Evolutionary conservation across 1,140 invertebrate species (phyloP), one percentile per base, ranked within the genome.

Genomic region (Eufriesea mexicana): DNA sequence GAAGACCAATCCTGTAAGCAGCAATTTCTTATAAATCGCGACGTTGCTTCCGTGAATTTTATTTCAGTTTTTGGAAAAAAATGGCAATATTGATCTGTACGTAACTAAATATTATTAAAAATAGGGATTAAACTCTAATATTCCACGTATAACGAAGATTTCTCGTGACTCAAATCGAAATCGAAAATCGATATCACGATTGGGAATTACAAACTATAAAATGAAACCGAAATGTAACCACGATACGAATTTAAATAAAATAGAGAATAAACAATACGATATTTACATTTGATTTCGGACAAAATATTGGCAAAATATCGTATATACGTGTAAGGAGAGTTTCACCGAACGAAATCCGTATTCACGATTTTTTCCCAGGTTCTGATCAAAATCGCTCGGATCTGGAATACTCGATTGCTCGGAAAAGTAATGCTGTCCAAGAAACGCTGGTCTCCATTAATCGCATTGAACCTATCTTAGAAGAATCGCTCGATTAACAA

Each of bases 401-500:
- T n/a, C n/a, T n/a, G n/a, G n/a, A n/a, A n/a, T n/a, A n/a, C n/a
- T n/a, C n/a, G n/a, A n/a, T 35, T 1, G 35, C 4, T 35, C 1
- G 35, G 35, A 5, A 78, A 2, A 64, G 51, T n/a, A 83, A 87
- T 57, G 49, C 42, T 51, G 55, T 72, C n/a, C 66, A 62, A 66
- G 57, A 82, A 61, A 84, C 73, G 61, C 79, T 59, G 67, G 61
- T 71, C 64, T 84, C 83, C 51, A 59, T 62, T n/a, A 61, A 73
- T 72, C 59, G 70, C 70, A 54, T 45, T 45, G 54, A 62, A 42
- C 42, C 28, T 47, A 66, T 76, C 67, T 10, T 59, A 87, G 74
- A 84, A 87, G 66, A 86, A 49, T 84, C 81, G 55, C 35, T 87
- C 71, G 86, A 84, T 61, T 61, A 54, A 80, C 47, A 86, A 79